phyloP scores from a whole-genome alignment of 2,797 vertebrate species.

The Rhinella marina region DNA sequence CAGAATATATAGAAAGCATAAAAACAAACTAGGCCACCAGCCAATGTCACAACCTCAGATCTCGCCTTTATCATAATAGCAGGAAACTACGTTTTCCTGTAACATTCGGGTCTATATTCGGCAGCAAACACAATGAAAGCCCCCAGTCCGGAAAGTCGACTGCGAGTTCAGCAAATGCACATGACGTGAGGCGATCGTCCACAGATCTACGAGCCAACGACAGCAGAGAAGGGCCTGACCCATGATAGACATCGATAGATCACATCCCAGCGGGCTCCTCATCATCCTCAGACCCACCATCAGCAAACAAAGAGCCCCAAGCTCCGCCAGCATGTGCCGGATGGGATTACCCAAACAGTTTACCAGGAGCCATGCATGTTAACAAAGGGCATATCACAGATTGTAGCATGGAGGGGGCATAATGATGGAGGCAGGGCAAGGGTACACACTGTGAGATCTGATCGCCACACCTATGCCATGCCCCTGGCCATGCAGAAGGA shows the following conservation, averaged over 20 bases:
- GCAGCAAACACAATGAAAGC: not conserved
- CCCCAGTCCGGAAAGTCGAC: not conserved
- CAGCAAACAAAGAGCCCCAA: not conserved
- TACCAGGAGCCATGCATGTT: not conserved
- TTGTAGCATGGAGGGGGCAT: no score
- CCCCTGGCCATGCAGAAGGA: not conserved
- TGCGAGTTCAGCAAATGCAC: not conserved
- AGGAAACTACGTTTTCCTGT: slow-evolving; percentile 19
- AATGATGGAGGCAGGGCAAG: not conserved
- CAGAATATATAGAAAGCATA: no score
- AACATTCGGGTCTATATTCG: no score
- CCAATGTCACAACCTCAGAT: no score
- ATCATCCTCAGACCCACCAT: not conserved
- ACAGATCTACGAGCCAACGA: no score
- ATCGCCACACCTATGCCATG: slow-evolving; percentile 30
- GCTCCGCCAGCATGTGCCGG: slow-evolving; percentile 3
- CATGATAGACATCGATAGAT: no score
- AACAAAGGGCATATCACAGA: no score
- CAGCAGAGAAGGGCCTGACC: no score
- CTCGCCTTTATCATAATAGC: not conserved
- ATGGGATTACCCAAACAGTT: not conserved
- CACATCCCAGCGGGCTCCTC: no score
- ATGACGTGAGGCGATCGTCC: no score
- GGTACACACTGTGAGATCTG: not conserved
- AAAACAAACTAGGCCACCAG: no score